Evolutionary conservation across 1,140 invertebrate genomes (phyloP), one percentile per base, ranked within the genome.

Genomic region (Homarus americanus): DNA sequence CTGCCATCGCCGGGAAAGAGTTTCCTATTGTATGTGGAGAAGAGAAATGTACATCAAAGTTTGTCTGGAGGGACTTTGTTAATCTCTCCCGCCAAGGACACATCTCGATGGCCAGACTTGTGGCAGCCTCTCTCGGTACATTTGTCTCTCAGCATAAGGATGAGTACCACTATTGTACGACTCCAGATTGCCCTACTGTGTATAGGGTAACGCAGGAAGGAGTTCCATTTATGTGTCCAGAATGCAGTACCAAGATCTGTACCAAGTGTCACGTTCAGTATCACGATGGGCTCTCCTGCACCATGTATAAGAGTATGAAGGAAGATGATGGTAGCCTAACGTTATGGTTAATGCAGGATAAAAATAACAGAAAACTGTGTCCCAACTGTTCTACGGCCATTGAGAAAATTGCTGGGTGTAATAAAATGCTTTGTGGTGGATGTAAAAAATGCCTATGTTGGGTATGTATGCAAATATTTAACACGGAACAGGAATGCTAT

Each of bases 371-470:
- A 69, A 86, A 75, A 69, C 32, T 38, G 2, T 86, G 83, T 34
- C 69, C 83, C 1, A 32, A 40, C 44, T 86, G 83, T 36, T 7
- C 44, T 36, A 86, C 83, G 2, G 72, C 66, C 44, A 86, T 86
- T 36, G 83, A 86, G 83, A 86, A 86, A 32, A 38, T 75, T 10
- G 40, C 20, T 0, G 83, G 83, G 5, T 86, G 83, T 69, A 53
- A 86, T 41, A 86, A 76, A 40, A 34, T 86, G 41, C 24, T 15
- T 10, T 86, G 83, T 53, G 3, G 0, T 34, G 83, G 40, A 38
- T 86, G 83, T 36, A 75, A 58, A 28, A 86, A 75, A n/a, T 49
- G n/a, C 20, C n/a, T 86, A 28, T 86, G 83, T 36, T 86, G 83
- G 83, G 32, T 10, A 24, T 86, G 83, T 75, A 40, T 86, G 20